These are phyloP conservation scores for Lateolabrax maculatus DNA, from an alignment of 2,797 vertebrate genomes.

Conservation along the genomic window DNA sequence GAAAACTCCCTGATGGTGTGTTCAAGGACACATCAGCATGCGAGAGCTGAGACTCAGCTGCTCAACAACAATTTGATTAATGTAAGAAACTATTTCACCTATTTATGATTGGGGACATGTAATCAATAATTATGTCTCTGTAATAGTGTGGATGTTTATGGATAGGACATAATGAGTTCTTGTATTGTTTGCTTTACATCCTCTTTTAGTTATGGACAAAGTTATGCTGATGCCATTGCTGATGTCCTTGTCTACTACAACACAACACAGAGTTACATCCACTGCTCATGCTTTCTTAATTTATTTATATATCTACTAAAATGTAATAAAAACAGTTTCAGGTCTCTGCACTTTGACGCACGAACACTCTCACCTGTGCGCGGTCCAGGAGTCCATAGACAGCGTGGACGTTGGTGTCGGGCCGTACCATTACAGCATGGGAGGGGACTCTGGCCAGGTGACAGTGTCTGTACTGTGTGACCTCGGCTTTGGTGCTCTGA, in stretches of 20 bases:
- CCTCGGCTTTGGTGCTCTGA: constrained; percentile 89
- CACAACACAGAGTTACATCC: background rate
- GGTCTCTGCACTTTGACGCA: background rate
- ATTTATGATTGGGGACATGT: background rate
- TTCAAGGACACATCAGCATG: background rate
- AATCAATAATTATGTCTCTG: background rate
- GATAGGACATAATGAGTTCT: background rate
- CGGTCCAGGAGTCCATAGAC: constrained; percentile 92
- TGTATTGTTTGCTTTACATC: background rate
- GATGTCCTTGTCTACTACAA: background rate
- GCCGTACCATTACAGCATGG: constrained; percentile 94
- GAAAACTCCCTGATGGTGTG: background rate
- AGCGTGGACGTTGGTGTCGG: constrained; percentile 86
- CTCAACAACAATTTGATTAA: background rate
- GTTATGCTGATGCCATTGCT: background rate
- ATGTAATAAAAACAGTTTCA: background rate
- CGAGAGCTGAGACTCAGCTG: background rate
- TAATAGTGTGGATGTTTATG: background rate
- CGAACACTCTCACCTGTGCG: constrained; percentile 90
- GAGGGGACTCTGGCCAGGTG: constrained; percentile 92
- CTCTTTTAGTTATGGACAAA: background rate
- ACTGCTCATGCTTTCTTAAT: background rate
- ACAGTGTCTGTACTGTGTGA: constrained; percentile 88
- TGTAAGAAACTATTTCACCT: background rate
- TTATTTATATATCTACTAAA: background rate